Conservation (phyloP, 1,140 invertebrate genomes). For the Drosophila kohkoa region DNA sequence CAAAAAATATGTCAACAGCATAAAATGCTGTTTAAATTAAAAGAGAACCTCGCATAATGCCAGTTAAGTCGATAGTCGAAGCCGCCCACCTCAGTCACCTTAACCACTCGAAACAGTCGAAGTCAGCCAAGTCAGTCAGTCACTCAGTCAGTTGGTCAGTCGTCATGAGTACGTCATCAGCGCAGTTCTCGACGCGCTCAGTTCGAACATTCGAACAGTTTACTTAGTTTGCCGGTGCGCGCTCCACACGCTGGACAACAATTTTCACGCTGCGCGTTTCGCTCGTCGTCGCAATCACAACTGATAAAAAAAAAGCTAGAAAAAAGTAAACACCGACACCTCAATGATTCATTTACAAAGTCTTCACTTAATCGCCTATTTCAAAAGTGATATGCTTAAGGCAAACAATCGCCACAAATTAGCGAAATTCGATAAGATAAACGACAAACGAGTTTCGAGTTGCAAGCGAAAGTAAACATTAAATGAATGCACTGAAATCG, state of each 20-base stretch:
- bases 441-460: background rate
- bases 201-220: conserved; percentile 37
- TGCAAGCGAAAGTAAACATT: conserved; percentile 23
- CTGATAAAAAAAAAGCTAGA: background rate
- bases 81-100: conserved; percentile 63
- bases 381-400: conserved; percentile 24
- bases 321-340: background rate
- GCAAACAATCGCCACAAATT: background rate
- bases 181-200: conserved; percentile 42
- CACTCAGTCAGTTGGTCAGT: conserved; percentile 54
- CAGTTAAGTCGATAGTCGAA: conserved; percentile 69
- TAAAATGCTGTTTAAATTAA: conserved; percentile 44
- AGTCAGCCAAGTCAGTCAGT: background rate
- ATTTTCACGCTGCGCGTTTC: conserved; percentile 42
- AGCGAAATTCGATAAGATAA: conserved; percentile 30
- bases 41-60: conserved; percentile 63
- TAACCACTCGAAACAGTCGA: conserved; percentile 23
- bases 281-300: conserved; percentile 25
- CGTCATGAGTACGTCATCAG: conserved; percentile 47
- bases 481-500: conserved; percentile 2
- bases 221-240: conserved; percentile 72
- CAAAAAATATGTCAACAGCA: conserved; percentile 67
- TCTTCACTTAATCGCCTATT: conserved; percentile 22
- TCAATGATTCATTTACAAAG: conserved; percentile 23
- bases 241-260: conserved; percentile 65